phyloP scores from a whole-genome alignment of 2,113 vertebrate genomes.

The Laticauda colubrina region DNA sequence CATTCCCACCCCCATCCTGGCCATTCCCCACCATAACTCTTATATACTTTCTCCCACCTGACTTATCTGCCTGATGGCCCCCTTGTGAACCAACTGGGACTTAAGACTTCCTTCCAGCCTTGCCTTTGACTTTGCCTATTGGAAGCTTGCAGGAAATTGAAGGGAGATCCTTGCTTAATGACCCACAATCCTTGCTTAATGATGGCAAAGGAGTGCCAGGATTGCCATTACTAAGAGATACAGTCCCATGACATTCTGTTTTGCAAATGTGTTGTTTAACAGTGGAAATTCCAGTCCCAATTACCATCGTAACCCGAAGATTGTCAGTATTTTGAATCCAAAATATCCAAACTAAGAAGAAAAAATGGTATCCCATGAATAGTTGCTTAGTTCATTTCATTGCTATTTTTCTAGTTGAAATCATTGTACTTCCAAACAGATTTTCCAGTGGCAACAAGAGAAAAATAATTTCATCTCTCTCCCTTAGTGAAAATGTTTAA shows the following conservation, averaged over 20 bases:
- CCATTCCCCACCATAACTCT: background rate
- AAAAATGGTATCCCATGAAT: background rate
- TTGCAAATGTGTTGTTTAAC: background rate
- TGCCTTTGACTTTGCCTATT: background rate
- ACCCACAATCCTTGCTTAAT: background rate
- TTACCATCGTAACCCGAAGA: background rate
- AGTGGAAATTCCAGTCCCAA: background rate
- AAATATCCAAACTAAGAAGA: background rate
- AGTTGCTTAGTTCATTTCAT: background rate
- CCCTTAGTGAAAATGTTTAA: background rate
- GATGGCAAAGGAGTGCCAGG: background rate
- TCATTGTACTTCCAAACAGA: too few species aligned
- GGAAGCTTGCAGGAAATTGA: background rate
- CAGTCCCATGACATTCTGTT: background rate
- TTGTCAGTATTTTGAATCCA: background rate
- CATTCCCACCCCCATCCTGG: background rate
- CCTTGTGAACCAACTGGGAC: background rate
- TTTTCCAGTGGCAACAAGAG: background rate
- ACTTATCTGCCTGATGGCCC: background rate
- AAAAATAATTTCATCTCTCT: background rate
- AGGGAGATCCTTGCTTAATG: background rate
- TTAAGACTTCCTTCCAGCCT: background rate
- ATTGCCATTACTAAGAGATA: background rate
- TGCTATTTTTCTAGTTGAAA: background rate
- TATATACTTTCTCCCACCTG: background rate